Conservation (phyloP, 2,113 vertebrate species). For the Seriola rivoliana region DNA sequence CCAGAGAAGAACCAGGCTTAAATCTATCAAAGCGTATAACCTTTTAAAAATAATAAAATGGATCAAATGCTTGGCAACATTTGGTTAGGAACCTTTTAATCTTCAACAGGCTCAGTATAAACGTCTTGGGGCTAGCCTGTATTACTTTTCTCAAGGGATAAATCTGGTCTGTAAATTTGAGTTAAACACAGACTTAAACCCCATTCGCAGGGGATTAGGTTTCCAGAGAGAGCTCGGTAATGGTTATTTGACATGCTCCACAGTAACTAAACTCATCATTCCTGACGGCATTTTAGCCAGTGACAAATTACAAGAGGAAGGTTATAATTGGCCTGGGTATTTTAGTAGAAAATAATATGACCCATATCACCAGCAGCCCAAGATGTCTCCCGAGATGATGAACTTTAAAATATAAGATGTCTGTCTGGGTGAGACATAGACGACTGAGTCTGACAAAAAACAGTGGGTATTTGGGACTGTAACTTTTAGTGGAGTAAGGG, state of each 20-base stretch:
- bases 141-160: background rate
- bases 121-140: background rate
- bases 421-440: background rate
- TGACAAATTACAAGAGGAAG: conserved; percentile 13
- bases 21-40: too few relatives aligned
- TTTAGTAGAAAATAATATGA: conserved; percentile 4
- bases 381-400: background rate
- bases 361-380: background rate
- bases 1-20: background rate
- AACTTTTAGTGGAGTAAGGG: background rate
- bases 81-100: conserved; percentile 1
- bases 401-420: background rate
- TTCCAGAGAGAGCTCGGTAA: conserved; percentile 21
- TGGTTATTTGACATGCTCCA: conserved; percentile 50
- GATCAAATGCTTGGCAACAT: background rate
- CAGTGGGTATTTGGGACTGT: background rate
- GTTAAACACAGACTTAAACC: conserved; percentile 33
- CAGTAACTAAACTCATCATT: conserved; percentile 18
- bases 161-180: conserved; percentile 33
- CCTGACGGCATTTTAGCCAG: conserved; percentile 17
- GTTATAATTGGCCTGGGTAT: background rate
- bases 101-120: background rate
- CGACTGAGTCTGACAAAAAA: background rate
- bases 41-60: background rate
- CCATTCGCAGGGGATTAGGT: conserved; percentile 14